phyloP scores from a whole-genome alignment of 2,797 vertebrate genomes.

The Cuniculus paca region DNA sequence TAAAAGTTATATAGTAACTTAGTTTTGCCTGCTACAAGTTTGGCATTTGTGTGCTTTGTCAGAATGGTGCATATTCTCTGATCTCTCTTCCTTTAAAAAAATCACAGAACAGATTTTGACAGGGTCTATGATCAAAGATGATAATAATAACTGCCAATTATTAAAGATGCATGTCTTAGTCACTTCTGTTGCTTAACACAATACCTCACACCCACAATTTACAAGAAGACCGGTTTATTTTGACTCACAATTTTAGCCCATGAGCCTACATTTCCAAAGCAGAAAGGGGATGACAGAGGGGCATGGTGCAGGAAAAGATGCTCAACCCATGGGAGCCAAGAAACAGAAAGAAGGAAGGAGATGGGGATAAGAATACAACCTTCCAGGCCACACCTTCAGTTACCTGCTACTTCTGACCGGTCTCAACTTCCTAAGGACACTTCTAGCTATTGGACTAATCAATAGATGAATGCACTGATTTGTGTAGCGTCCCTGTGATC shows the following conservation, averaged over 20 bases:
- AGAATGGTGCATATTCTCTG: neutral
- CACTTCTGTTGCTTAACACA: neutral
- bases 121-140: slow-evolving; percentile 5
- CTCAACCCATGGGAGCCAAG: neutral
- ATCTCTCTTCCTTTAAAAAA: slow-evolving; percentile 21
- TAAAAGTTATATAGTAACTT: neutral
- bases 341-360: neutral
- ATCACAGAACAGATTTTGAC: slow-evolving; percentile 7
- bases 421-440: neutral
- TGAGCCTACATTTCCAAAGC: too few species aligned
- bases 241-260: neutral
- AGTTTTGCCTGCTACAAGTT: neutral
- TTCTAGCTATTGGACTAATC: neutral
- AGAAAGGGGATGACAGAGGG: neutral
- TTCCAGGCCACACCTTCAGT: neutral
- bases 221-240: neutral
- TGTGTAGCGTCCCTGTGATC: neutral
- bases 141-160: neutral
- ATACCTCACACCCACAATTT: neutral
- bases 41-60: neutral
- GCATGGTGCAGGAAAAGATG: neutral
- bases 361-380: neutral
- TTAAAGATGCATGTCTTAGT: neutral
- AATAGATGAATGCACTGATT: neutral
- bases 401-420: neutral